phyloP scores from a whole-genome alignment of 1,140 invertebrate genomes.

The Pseudomyrmex pallidus region DNA sequence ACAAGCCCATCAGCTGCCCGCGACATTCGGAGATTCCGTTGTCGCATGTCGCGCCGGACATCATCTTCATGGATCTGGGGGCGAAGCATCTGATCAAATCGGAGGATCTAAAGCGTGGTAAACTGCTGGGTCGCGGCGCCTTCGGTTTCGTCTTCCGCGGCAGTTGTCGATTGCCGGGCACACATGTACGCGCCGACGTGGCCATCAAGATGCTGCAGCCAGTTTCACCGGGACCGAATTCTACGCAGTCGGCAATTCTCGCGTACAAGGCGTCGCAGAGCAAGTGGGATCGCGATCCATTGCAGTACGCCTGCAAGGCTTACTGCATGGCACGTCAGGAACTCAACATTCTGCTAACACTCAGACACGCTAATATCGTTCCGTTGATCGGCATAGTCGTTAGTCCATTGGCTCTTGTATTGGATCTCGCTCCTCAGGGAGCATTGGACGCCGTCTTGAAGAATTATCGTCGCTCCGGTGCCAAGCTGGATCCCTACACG shows the following conservation, averaged over 20 bases:
- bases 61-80: slow-evolving; percentile 95
- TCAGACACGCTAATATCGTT: slow-evolving; percentile 96
- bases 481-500: slow-evolving; percentile 91
- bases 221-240: slow-evolving; percentile 93
- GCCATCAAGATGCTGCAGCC: slow-evolving; percentile 98
- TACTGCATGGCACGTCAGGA: slow-evolving; percentile 98
- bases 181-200: slow-evolving; percentile 88
- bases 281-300: slow-evolving; percentile 96
- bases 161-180: slow-evolving; percentile 88
- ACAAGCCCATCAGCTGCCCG: slow-evolving; percentile 89
- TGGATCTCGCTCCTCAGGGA: slow-evolving; percentile 96
- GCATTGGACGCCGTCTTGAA: slow-evolving; percentile 93
- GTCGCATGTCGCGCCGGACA: slow-evolving; percentile 93
- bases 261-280: slow-evolving; percentile 94
- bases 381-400: slow-evolving; percentile 95
- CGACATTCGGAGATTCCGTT: slow-evolving; percentile 90
- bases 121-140: slow-evolving; percentile 96
- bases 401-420: slow-evolving; percentile 95
- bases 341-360: slow-evolving; percentile 93
- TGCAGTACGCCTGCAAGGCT: slow-evolving; percentile 96
- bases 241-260: slow-evolving; percentile 89
- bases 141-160: slow-evolving; percentile 98
- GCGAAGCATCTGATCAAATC: slow-evolving; percentile 91
- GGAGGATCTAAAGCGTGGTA: slow-evolving; percentile 91
- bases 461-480: slow-evolving; percentile 93